Evolutionary conservation across 1,140 invertebrate genomes (phyloP).

Genomic region (Leptinotarsa undecemlineata): DNA sequence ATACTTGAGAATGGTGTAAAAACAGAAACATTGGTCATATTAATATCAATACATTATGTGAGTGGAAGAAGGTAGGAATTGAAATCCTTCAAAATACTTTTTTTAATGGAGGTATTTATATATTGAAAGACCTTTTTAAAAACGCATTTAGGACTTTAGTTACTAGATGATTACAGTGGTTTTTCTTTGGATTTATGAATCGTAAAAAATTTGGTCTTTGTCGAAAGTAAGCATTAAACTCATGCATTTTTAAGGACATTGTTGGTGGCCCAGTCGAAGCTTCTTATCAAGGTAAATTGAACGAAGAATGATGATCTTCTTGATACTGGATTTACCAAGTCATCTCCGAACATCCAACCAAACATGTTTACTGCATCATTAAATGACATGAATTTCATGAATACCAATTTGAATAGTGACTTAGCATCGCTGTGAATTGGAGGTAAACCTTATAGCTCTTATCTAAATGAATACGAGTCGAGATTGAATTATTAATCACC

Average conservation of each 20-base stretch:
- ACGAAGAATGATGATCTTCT: conserved; percentile 15
- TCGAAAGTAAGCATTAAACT: too few species aligned
- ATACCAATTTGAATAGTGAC: conserved; percentile 13
- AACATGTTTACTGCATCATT: conserved; percentile 17
- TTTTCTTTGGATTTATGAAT: too few species aligned
- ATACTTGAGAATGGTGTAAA: too few species aligned
- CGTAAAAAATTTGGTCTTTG: too few species aligned
- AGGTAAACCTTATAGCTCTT: not conserved
- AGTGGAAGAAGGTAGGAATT: too few species aligned
- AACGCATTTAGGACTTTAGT: too few species aligned
- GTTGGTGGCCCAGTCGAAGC: conserved; percentile 16
- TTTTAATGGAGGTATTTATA: too few species aligned
- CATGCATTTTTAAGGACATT: not conserved
- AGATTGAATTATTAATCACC: not conserved
- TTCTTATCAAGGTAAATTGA: not conserved
- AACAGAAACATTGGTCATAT: too few species aligned
- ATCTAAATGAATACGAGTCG: conserved; percentile 4
- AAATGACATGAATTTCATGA: conserved; percentile 23
- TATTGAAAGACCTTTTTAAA: too few species aligned
- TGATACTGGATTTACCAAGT: conserved; percentile 19
- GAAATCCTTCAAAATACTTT: too few species aligned
- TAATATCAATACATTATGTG: too few species aligned
- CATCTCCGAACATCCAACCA: not conserved
- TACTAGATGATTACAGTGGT: too few species aligned
- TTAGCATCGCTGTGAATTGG: conserved; percentile 1